Evolutionary conservation across 2,113 vertebrate species (phyloP), one percentile per base, ranked within the genome.

Genomic region (Meles meles): DNA sequence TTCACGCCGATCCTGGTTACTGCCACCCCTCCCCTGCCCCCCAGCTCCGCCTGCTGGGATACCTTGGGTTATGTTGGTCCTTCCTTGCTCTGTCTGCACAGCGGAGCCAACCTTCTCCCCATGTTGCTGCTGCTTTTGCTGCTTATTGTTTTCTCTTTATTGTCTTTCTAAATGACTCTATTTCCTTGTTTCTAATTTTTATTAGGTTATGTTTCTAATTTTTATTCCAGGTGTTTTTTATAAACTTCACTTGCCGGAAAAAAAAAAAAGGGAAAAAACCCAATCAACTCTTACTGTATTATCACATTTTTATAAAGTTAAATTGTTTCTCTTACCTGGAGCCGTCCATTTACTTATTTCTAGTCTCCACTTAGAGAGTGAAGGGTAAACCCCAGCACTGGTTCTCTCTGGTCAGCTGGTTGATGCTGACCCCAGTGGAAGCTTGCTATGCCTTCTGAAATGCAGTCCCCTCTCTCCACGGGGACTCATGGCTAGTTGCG

Each of bases 291-390:
- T 98, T 98, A 94, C 97, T 95, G 96, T 98, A 85, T 84, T 74
- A 93, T 57, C 85, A 90, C 72, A 15, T 17, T 98, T 99, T 98
- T 98, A 98, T 98, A 98, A 99, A 99, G 59, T 25, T 39, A 94
- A 71, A 80, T 91, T 95, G 61, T 92, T 98, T 98, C 93, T 95
- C 52, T 87, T 98, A 97, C 34, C 15, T 65, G 5, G 59, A 88
- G 39, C 13, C 86, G 18, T 77, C 82, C n/a, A 25, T 81, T 80
- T 95, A n/a, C 27, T 96, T 96, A 97, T 97, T 97, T 96, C 52
- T 1, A 0, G 57, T 49, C 61, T 81, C 67, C 52, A 4, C 59
- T 39, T 87, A 72, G 87, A 89, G 80, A 52, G 29, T 18, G 34
- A 88, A 42, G 31, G 15, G 4, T 74, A 10, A 20, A 11, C 79